Base-by-base conservation (phyloP, 1,140 invertebrate genomes). In the Drosophila albomicans region DNA sequence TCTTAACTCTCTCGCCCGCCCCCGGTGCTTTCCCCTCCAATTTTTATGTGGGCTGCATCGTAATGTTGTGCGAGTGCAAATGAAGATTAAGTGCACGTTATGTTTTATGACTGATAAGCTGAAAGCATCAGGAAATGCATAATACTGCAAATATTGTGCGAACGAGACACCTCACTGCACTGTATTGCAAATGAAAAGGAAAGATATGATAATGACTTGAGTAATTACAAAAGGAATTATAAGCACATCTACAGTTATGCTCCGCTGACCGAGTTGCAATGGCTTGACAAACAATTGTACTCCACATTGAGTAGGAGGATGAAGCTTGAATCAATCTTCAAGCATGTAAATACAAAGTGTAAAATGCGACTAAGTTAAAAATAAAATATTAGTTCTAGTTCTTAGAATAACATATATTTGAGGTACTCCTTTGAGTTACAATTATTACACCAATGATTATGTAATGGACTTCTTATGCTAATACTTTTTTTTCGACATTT, bases 31-130 rank as follows among this genome's bases (percentile, higher is more conserved):
- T 13, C 28, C 30, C 20, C 56, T n/a, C 38, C 41, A 58, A 41
- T 45, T 58, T 41, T 16, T 46, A 20, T 6, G 45, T 30, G 41
- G 15, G 10, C 28, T 57, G 41, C 59, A 32, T 30, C 45, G 69
- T 51, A 43, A 64, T 65, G 30, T 69, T 62, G 58, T 57, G 51
- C 41, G 51, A 63, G 58, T 70, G 72, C 72, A 75, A 75, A 75
- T 75, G 72, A 69, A 75, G 72, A 75, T 75, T 70, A 70, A 75
- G 72, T 70, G 72, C 66, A 75, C 72, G 54, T 75, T 75, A 69
- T 63, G 43, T 51, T 75, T 75, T 75, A 75, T 62, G 72, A 35
- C 72, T 63, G 72, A 75, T 75, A 70, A 63, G 66, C 57, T 59
- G 35, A 49, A 41, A 69, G 66, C 52, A 61, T 46, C 59, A 62